These are phyloP conservation scores for Oncorhynchus gorbuscha DNA, from an alignment of 2,113 vertebrate genomes.

Conservation along the genomic window DNA sequence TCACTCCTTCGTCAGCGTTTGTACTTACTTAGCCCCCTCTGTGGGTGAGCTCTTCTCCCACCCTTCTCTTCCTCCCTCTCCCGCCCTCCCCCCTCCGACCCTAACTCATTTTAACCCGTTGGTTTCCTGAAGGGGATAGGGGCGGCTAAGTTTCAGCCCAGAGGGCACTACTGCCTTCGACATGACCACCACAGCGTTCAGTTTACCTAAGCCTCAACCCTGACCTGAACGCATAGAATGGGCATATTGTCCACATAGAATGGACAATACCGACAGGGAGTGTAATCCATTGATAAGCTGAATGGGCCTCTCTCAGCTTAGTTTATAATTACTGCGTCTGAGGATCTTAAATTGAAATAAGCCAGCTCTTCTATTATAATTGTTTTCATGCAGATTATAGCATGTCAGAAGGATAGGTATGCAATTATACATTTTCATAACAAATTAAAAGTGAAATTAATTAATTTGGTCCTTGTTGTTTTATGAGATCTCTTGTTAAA, in stretches of 20 bases:
- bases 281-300: not conserved
- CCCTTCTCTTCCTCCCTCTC: not conserved
- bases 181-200: constrained; percentile 20
- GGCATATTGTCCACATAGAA: not conserved
- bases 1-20: not conserved
- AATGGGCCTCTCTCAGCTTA: not conserved
- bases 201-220: constrained; percentile 38
- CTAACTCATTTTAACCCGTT: constrained; percentile 28
- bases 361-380: not conserved
- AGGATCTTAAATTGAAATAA: no score
- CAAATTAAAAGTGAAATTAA: no score
- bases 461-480: no score
- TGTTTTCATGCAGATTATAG: not conserved
- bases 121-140: constrained; percentile 28
- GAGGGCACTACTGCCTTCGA: constrained; percentile 60
- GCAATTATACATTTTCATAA: no score
- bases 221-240: constrained; percentile 12
- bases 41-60: not conserved
- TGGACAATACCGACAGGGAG: not conserved
- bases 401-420: no score
- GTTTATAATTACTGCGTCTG: not conserved
- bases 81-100: not conserved
- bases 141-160: constrained; percentile 52
- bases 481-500: no score
- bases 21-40: constrained; percentile 30